Conservation (phyloP, 1,140 invertebrate species). For the Chelonus insularis region DNA sequence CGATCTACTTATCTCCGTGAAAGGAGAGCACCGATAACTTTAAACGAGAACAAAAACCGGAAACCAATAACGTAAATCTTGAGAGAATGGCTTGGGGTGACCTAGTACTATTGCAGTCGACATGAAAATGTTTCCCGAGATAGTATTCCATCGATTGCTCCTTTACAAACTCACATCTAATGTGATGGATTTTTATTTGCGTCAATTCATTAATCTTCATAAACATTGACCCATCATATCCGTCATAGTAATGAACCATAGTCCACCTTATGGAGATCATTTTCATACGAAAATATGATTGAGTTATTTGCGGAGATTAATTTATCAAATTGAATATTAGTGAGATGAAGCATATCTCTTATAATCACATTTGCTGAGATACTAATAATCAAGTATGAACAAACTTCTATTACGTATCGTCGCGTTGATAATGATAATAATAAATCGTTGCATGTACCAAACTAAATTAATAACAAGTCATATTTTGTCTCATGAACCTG, state of each 20-base stretch:
- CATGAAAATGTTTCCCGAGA: conserved; percentile 16
- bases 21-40: conserved; percentile 22
- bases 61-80: conserved; percentile 25
- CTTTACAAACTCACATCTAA: too few species aligned
- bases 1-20: conserved; percentile 22
- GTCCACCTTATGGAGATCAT: too few species aligned
- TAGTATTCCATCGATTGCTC: neutral
- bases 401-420: neutral
- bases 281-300: too few species aligned
- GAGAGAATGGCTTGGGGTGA: conserved; percentile 18
- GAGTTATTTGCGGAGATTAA: too few species aligned
- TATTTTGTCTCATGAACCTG: conserved; percentile 3
- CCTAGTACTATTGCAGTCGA: conserved; percentile 11
- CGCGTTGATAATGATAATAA: conserved; percentile 8
- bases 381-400: neutral
- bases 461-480: conserved; percentile 12
- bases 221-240: too few species aligned
- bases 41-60: conserved; percentile 24
- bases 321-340: too few species aligned
- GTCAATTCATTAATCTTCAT: too few species aligned
- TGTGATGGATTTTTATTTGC: too few species aligned
- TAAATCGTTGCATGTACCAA: neutral
- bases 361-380: neutral
- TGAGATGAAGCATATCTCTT: too few species aligned
- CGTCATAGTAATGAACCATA: too few species aligned